Evolutionary conservation across 2,113 vertebrate genomes (phyloP).

Genomic region (Eulacestoma nigropectus): DNA sequence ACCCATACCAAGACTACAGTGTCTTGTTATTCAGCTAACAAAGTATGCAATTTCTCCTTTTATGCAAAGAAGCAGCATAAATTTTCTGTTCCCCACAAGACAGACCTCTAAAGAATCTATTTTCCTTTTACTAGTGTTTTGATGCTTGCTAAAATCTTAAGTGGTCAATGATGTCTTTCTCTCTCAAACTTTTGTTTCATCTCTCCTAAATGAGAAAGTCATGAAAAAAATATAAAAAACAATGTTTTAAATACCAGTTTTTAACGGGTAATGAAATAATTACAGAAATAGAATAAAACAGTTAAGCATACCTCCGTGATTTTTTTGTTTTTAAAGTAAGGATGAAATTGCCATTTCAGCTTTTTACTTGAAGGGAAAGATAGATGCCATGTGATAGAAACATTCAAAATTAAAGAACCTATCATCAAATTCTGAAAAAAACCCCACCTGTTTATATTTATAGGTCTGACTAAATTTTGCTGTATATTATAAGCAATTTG

Average conservation of each 20-base stretch:
- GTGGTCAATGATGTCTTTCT: not conserved
- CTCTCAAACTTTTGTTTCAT: not conserved
- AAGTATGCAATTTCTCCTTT: not conserved
- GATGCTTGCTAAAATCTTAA: not conserved
- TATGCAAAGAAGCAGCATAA: not conserved
- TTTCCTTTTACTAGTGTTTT: not conserved
- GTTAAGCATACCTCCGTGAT: not conserved
- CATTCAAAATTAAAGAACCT: slow-evolving; percentile 29
- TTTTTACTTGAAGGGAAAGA: slow-evolving; percentile 44
- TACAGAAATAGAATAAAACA: not conserved
- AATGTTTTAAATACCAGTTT: not conserved
- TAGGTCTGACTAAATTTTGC: slow-evolving; percentile 5
- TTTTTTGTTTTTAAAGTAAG: not conserved
- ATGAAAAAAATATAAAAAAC: not conserved
- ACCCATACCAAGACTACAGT: not conserved
- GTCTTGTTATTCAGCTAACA: not conserved
- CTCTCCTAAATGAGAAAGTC: not conserved
- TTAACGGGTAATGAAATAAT: not conserved
- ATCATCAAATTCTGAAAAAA: slow-evolving; percentile 28
- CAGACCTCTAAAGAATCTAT: not conserved
- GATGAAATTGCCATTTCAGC: slow-evolving; percentile 45
- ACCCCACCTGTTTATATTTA: not conserved
- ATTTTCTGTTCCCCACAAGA: not conserved
- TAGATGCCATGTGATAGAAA: not conserved
- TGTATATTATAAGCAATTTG: not conserved